Evolutionary conservation across 92 coral and sea anemone genomes (phyloP), one percentile per base, ranked within the genome.

Genomic region (Zoanthus sansibaricus): DNA sequence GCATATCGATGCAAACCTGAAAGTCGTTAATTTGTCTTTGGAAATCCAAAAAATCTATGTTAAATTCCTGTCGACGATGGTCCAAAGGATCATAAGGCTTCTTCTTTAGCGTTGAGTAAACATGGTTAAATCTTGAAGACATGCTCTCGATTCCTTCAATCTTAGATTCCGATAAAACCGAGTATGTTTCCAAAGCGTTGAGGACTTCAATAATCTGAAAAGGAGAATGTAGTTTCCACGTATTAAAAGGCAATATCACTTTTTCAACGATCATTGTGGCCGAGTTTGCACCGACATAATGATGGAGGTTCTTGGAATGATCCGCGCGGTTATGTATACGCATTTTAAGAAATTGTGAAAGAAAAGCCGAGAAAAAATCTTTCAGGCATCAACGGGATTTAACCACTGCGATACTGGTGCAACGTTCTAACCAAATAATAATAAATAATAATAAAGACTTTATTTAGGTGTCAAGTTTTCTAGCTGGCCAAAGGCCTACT

Each of bases 1-100:
- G 42, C 42, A 37, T 8, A 33, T 20, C 5, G 1, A 56, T 21
- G 18, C 91, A 55, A 86, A 94, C 98, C 98, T 94, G 87, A 32
- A 94, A 79, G 20, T 93, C 95, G 47, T 44, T 71, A 51, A 93
- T 91, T 66, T 93, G 95, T 55, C 98, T 87, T 72, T 87, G 87
- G 86, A 94, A 94, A 37, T 94, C 98, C 59, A 79, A 73, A 75
- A 93, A 94, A 83, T 94, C 98, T 8, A 89, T 83, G 79, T 89
- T 88, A 68, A 94, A 94, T 17, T 94, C 98, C 5, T 92, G 94
- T 55, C 93, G 90, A 49, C 98, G 91, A 77, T 94, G 98, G 59
- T 94, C 98, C 78, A 94, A 47, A 1, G 98, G 96, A 78, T 94
- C 98, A 75, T 94, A 94, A 7, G 98, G 98, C 72, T 94, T 94